Percentiles rank a stretch among this genome's conserved stretches.
These are phyloP conservation scores for Coecobrya sp. DNA, from an alignment of 2,888 invertebrate species.

Conservation along the genomic window DNA sequence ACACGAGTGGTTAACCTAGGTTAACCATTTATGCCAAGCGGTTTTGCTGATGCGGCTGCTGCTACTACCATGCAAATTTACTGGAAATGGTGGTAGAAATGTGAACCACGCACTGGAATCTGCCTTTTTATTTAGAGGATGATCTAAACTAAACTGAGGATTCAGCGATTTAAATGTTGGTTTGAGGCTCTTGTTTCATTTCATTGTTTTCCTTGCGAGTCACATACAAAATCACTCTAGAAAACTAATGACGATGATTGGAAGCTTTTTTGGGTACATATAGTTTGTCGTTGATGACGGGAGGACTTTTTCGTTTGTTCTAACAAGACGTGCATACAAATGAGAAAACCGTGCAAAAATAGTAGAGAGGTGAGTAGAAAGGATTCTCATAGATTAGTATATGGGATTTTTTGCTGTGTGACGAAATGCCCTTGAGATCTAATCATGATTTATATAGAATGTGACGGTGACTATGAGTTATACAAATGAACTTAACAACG, in stretches of 20 bases:
- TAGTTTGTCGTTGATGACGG: not conserved
- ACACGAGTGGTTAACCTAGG: conserved; percentile 36
- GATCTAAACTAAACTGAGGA: conserved; percentile 14
- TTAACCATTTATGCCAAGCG: conserved; percentile 38
- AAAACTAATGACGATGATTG: conserved; percentile 19
- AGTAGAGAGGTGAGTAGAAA: not conserved
- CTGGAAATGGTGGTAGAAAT: conserved; percentile 24
- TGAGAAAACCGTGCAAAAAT: not conserved
- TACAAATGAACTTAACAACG: not conserved
- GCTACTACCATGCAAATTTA: conserved; percentile 38
- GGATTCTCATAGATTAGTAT: not conserved
- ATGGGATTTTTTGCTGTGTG: not conserved
- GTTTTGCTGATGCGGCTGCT: conserved; percentile 34
- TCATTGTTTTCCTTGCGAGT: not conserved
- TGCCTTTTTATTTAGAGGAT: not conserved
- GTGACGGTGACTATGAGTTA: not conserved
- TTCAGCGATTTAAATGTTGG: not conserved
- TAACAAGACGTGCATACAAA: not conserved
- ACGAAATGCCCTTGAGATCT: conserved; percentile 26
- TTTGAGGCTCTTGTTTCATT: not conserved
- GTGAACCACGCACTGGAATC: not conserved
- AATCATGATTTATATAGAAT: conserved; percentile 12
- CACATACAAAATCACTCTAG: not conserved
- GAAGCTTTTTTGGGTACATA: not conserved
- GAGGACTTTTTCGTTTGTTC: not conserved